Conservation (phyloP, 2,888 invertebrate species). For the Drosophila acutilabella region DNA sequence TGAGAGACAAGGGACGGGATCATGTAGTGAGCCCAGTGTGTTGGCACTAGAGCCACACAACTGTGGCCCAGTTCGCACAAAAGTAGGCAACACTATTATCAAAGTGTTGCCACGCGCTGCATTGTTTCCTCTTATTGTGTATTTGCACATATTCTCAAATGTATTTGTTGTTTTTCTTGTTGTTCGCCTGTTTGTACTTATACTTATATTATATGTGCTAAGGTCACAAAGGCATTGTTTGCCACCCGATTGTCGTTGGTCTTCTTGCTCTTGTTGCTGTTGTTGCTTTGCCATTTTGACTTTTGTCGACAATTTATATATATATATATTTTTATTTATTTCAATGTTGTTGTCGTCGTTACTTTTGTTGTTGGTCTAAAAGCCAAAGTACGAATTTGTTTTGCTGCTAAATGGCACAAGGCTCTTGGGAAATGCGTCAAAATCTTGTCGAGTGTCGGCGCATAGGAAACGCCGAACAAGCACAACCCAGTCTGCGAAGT, state of each 20-base stretch:
- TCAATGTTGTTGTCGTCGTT: slow-evolving; percentile 49
- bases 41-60: neutral
- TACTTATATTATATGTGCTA: slow-evolving; percentile 57
- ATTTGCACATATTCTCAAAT: slow-evolving; percentile 58
- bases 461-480: slow-evolving; percentile 50
- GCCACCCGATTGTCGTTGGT: slow-evolving; percentile 27
- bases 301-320: slow-evolving; percentile 74
- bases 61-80: slow-evolving; percentile 37
- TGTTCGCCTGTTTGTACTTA: slow-evolving; percentile 25
- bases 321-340: slow-evolving; percentile 70
- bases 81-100: slow-evolving; percentile 61
- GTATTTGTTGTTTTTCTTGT: slow-evolving; percentile 38
- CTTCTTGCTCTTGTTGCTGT: slow-evolving; percentile 19
- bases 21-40: neutral
- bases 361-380: slow-evolving; percentile 32
- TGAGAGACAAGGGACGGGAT: slow-evolving; percentile 28
- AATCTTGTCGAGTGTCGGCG: slow-evolving; percentile 69
- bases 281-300: slow-evolving; percentile 66
- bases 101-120: slow-evolving; percentile 63
- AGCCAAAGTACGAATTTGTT: slow-evolving; percentile 77
- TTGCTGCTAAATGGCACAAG: slow-evolving; percentile 79
- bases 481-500: slow-evolving; percentile 10
- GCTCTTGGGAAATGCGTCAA: slow-evolving; percentile 79
- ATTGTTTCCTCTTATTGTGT: slow-evolving; percentile 64
- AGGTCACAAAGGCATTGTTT: slow-evolving; percentile 71